Conservation (phyloP, 1,140 invertebrate species). For the Conus ventricosus region DNA sequence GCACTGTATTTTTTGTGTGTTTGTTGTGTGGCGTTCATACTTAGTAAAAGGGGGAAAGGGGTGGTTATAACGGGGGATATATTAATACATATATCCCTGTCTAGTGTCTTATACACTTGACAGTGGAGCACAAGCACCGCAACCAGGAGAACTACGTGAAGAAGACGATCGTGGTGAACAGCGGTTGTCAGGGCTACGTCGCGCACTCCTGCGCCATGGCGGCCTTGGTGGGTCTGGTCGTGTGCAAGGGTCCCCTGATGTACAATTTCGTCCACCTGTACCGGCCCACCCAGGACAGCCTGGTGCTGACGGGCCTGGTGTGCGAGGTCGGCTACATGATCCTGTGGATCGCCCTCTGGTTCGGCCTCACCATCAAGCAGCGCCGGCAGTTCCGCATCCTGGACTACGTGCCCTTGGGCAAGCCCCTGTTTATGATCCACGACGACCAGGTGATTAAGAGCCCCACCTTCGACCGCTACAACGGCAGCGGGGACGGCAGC, state of each 20-base stretch:
- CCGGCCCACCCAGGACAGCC: constrained; percentile 50
- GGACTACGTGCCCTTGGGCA: constrained; percentile 61
- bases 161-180: constrained; percentile 50
- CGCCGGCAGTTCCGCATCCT: constrained; percentile 66
- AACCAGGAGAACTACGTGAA: constrained; percentile 50
- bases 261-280: constrained; percentile 62
- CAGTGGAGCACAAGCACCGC: constrained; percentile 55
- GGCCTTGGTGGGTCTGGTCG: constrained; percentile 53
- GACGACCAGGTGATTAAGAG: constrained; percentile 55
- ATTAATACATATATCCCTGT: too few relatives aligned
- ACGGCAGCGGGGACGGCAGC: background rate
- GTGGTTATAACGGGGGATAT: too few relatives aligned
- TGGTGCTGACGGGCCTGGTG: constrained; percentile 59
- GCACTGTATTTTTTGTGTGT: too few relatives aligned
- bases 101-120: too few relatives aligned
- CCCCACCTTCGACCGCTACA: constrained; percentile 44
- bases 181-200: constrained; percentile 62
- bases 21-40: too few relatives aligned
- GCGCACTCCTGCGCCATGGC: constrained; percentile 62
- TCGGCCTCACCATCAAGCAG: constrained; percentile 65
- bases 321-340: constrained; percentile 63
- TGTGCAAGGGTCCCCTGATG: constrained; percentile 60
- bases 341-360: constrained; percentile 66
- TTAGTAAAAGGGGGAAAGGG: too few relatives aligned
- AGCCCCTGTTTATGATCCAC: constrained; percentile 52